These are phyloP conservation scores for Phrynosoma platyrhinos DNA, from an alignment of 2,113 vertebrate species.

Conservation along the genomic window DNA sequence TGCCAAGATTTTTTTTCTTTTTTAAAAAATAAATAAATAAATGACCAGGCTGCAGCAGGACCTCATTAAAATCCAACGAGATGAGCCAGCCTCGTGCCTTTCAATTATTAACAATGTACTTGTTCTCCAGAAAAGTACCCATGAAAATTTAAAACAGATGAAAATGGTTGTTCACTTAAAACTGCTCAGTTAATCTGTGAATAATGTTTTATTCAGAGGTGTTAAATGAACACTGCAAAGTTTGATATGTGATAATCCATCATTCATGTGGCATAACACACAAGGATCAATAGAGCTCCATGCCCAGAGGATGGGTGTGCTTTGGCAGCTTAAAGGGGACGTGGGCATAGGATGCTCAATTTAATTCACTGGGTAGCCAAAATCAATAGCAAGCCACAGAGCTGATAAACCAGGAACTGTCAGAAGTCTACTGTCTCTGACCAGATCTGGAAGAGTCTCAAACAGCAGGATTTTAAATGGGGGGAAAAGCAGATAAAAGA, in stretches of 20 bases:
- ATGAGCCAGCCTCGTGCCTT: constrained; percentile 71
- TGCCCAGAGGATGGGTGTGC: constrained; percentile 22
- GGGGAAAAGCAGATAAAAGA: not conserved
- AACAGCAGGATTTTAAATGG: rapidly evolving
- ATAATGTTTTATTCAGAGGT: constrained; percentile 80
- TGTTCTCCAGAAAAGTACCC: constrained; percentile 79
- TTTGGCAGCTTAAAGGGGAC: constrained; percentile 29
- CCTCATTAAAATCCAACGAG: constrained; percentile 74
- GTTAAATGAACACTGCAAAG: constrained; percentile 69
- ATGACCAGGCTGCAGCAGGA: constrained; percentile 59
- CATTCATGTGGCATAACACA: constrained; percentile 63
- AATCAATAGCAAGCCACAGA: constrained; percentile 39
- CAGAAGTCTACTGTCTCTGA: constrained; percentile 19
- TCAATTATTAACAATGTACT: constrained; percentile 80
- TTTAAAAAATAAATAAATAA: constrained; percentile 41
- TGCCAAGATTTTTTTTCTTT: constrained; percentile 36
- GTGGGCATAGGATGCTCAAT: constrained; percentile 31
- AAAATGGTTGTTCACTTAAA: constrained; percentile 79
- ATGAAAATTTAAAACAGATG: constrained; percentile 80
- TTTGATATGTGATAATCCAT: constrained; percentile 69
- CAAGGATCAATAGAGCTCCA: constrained; percentile 40
- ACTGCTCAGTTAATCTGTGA: constrained; percentile 78
- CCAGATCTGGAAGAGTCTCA: rapidly evolving
- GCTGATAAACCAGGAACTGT: constrained; percentile 50
- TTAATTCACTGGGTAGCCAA: constrained; percentile 43